Conservation (phyloP, 1,140 invertebrate genomes). For the Epicauta chinensis region DNA sequence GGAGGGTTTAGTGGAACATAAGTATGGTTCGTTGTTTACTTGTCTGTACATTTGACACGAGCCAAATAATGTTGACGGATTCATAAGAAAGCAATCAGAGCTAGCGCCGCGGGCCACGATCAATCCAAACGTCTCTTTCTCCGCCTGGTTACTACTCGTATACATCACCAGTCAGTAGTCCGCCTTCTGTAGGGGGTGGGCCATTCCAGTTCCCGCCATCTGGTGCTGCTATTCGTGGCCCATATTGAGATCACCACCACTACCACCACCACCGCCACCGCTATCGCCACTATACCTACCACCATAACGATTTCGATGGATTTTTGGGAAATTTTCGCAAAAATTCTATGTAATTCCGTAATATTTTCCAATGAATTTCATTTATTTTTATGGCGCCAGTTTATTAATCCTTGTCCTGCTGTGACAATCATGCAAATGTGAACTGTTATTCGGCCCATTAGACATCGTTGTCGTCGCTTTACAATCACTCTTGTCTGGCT, state of each 20-base stretch:
- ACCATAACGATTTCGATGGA: too few relatives aligned
- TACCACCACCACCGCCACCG: neutral
- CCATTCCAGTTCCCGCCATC: slow-evolving; percentile 10
- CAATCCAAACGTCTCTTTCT: slow-evolving; percentile 6
- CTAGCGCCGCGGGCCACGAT: slow-evolving; percentile 22
- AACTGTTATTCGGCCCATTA: slow-evolving; percentile 16
- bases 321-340: too few relatives aligned
- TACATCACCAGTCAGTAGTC: slow-evolving; percentile 1
- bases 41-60: too few relatives aligned
- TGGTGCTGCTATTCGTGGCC: slow-evolving; percentile 4
- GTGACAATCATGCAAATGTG: slow-evolving; percentile 20
- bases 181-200: slow-evolving; percentile 10
- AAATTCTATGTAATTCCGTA: too few relatives aligned
- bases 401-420: slow-evolving; percentile 20
- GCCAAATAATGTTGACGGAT: slow-evolving; percentile 22
- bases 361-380: too few relatives aligned
- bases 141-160: slow-evolving; percentile 12
- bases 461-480: slow-evolving; percentile 2
- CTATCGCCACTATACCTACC: too few relatives aligned
- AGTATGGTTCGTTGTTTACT: too few relatives aligned
- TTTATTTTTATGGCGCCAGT: too few relatives aligned
- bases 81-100: slow-evolving; percentile 32
- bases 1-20: too few relatives aligned
- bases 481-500: slow-evolving; percentile 9
- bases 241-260: slow-evolving; percentile 5